A percentile compares a stretch with the other conserved stretches of the same genome.
These are phyloP conservation scores for Synanthedon formicaeformis DNA, from an alignment of 2,888 invertebrate species.

Conservation along the genomic window DNA sequence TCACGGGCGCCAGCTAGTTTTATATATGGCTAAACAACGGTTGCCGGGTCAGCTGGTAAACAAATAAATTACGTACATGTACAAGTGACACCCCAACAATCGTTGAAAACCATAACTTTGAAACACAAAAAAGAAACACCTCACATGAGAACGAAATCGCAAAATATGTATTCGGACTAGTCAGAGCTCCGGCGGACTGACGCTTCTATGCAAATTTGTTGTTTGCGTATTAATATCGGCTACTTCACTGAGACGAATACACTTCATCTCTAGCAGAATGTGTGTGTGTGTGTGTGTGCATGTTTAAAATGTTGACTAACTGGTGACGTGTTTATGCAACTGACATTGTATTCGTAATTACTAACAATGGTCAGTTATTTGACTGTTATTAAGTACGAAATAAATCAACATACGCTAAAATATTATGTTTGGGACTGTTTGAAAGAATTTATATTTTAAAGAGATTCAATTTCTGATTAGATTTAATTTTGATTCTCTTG, in stretches of 20 bases:
- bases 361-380: too few relatives aligned
- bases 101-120: conserved; percentile 45
- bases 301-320: too few relatives aligned
- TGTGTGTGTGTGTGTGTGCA: conserved; percentile 1
- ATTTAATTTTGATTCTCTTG: too few relatives aligned
- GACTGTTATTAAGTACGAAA: too few relatives aligned
- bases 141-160: not conserved
- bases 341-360: too few relatives aligned
- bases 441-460: too few relatives aligned
- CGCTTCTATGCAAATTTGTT: not conserved
- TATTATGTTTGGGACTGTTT: too few relatives aligned
- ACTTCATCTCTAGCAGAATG: not conserved
- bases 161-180: not conserved
- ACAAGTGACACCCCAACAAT: conserved; percentile 45
- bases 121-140: conserved; percentile 4
- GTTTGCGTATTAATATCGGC: conserved; percentile 44
- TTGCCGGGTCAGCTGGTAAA: not conserved
- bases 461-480: too few relatives aligned
- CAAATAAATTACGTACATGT: conserved; percentile 26
- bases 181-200: too few relatives aligned
- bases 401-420: too few relatives aligned
- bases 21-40: too few relatives aligned
- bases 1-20: too few relatives aligned
- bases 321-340: not conserved
- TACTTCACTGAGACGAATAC: conserved; percentile 31